Evolutionary conservation across 2,888 invertebrate genomes (phyloP).

Genomic region (Scaptomyza reducta): DNA sequence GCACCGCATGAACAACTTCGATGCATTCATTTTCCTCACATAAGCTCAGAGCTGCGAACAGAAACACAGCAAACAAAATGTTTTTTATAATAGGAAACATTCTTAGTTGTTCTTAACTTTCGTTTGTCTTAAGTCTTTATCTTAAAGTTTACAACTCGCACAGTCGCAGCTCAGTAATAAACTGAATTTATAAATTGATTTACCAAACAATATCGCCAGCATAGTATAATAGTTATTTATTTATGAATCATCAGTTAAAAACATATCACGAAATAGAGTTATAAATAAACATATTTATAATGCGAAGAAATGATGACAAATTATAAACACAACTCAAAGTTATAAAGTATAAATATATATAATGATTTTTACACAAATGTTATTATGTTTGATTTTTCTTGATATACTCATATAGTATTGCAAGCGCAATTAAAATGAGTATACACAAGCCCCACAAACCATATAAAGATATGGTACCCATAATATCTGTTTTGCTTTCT

Average conservation of each 20-base stretch:
- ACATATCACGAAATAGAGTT: no score
- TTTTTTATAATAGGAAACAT: background rate
- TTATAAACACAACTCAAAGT: no score
- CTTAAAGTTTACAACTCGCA: background rate
- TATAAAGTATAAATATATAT: no score
- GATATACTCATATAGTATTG: background rate
- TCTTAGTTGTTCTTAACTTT: background rate
- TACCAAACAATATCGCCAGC: background rate
- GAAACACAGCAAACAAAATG: background rate
- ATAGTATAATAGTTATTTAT: background rate
- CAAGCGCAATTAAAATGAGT: background rate
- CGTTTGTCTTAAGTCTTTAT: background rate
- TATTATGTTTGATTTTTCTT: no score
- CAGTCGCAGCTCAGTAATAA: background rate
- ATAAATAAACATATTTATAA: background rate
- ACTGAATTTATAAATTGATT: constrained; percentile 1
- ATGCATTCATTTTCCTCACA: constrained; percentile 1
- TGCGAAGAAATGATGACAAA: no score
- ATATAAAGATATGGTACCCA: background rate
- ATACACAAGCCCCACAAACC: background rate
- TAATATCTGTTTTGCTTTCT: fast-evolving
- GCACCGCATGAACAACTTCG: background rate
- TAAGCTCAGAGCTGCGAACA: background rate
- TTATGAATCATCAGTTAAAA: background rate
- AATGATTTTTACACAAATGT: no score